Base-by-base conservation (phyloP, 2,888 invertebrate species). In the Teleiodes luculella region DNA sequence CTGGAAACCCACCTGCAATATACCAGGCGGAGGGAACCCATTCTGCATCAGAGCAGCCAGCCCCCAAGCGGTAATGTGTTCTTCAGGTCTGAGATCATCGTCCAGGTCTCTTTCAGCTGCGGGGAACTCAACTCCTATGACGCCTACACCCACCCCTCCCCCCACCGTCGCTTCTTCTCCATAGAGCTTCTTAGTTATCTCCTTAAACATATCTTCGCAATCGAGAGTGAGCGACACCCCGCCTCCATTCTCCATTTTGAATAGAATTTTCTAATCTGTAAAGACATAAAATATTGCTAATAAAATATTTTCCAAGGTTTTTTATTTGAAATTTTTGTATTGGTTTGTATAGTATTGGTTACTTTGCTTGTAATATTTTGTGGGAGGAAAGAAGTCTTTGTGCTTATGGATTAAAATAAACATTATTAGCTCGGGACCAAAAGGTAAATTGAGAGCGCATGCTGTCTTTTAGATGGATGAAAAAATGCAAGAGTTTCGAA, bases 171-270 rank as follows among this genome's bases (percentile, higher is more conserved):
- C 82, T 83, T 96, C 96, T 83, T 96, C 96, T 61, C 96, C 96
- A 86, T 96, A 97, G 65, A 97, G 91, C 90, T 97, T 97, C 81
- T 96, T 93, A 60, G 96, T 96, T 76, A 97, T 96, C 92, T 97
- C 97, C 84, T 96, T 96, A 82, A 95, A 95, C 94, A 95, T 95
- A 78, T 95, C 95, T 86, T 95, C 95, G 89, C 95, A 92, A 83
- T 93, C 93, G 85, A 93, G 90, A 72, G 92, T 90, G 71, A 91
- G 91, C 65, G 92, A 83, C 60, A 75, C 83, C 58, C 83, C 79
- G 57, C 84, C 90, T 80, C 82, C 80, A 60, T 74, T 75, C 75
- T 92, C 92, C 91, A 91, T 91, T 28, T 50, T 70, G 86, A 80
- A 10, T 1, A 31, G 14, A 16, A 5, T 11, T 3, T 20, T 20